These are phyloP conservation scores for Mormyrops attenuatus DNA, from an alignment of 2,797 vertebrate species.

Conservation along the genomic window DNA sequence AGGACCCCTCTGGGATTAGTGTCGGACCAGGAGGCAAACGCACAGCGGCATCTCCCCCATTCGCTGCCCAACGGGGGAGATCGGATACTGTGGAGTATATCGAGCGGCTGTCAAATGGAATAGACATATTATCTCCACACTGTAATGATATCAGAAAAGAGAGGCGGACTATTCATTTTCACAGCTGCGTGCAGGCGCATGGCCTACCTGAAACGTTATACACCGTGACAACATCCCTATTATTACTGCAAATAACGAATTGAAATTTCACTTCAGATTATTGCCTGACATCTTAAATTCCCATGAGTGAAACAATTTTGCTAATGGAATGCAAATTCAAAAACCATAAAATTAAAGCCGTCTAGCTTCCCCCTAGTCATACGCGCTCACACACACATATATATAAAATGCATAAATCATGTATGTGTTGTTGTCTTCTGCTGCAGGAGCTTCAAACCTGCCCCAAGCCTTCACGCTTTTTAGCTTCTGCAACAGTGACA, in stretches of 20 bases:
- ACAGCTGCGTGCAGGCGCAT: neutral
- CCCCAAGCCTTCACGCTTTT: neutral
- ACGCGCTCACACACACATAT: neutral
- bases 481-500: neutral
- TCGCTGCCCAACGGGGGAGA: neutral
- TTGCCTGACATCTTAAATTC: neutral
- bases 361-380: neutral
- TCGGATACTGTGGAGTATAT: constrained; percentile 2
- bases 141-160: neutral
- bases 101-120: neutral
- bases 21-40: neutral
- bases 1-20: neutral
- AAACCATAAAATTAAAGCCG: neutral
- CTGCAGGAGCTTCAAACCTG: neutral
- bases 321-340: constrained; percentile 12
- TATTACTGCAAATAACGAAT: neutral
- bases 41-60: neutral
- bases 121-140: neutral
- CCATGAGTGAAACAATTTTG: neutral
- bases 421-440: neutral
- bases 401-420: neutral
- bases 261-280: neutral
- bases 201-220: neutral
- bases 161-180: neutral
- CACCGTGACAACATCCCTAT: constrained; percentile 1